Evolutionary conservation across 2,113 vertebrate species (phyloP).

Genomic region (Clarias magur): DNA sequence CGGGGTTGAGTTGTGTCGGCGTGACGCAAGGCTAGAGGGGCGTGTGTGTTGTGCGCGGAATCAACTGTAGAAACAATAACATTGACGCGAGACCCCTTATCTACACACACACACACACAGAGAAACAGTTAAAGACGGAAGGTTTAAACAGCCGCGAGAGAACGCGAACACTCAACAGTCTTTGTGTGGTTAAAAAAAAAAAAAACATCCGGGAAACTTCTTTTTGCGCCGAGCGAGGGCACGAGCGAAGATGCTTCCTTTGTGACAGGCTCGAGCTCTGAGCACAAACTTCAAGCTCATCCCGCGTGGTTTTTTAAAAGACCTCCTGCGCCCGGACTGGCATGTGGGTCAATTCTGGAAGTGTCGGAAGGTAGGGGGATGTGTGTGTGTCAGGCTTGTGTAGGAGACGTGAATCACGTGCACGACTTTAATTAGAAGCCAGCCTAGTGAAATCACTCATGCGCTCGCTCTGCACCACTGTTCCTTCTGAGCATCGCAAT

Average conservation of each 20-base stretch:
- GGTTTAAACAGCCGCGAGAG: not conserved
- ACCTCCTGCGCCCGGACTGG: slow-evolving; percentile 64
- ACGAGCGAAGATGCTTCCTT: slow-evolving; percentile 44
- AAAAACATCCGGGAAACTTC: slow-evolving; percentile 30
- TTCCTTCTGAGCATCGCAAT: not conserved
- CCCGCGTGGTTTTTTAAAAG: not conserved
- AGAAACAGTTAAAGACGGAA: too few species aligned
- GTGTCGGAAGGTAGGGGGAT: slow-evolving; percentile 77
- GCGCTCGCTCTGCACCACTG: not conserved
- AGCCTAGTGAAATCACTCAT: not conserved
- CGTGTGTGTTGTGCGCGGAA: slow-evolving; percentile 67
- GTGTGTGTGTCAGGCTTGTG: slow-evolving; percentile 46
- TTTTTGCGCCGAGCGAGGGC: slow-evolving; percentile 1
- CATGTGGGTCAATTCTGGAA: slow-evolving; percentile 79
- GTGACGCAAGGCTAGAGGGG: slow-evolving; percentile 63
- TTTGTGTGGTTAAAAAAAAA: too few species aligned
- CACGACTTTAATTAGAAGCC: not conserved
- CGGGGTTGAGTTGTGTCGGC: slow-evolving; percentile 38
- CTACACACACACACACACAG: too few species aligned
- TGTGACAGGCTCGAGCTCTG: slow-evolving; percentile 48
- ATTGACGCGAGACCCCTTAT: slow-evolving; percentile 41
- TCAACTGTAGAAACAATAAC: slow-evolving; percentile 76
- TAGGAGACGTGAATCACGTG: slow-evolving; percentile 60
- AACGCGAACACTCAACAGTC: not conserved
- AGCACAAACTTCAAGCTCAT: slow-evolving; percentile 26